Conservation (phyloP, 2,888 invertebrate species). For the Ecliptopera silaceata region DNA sequence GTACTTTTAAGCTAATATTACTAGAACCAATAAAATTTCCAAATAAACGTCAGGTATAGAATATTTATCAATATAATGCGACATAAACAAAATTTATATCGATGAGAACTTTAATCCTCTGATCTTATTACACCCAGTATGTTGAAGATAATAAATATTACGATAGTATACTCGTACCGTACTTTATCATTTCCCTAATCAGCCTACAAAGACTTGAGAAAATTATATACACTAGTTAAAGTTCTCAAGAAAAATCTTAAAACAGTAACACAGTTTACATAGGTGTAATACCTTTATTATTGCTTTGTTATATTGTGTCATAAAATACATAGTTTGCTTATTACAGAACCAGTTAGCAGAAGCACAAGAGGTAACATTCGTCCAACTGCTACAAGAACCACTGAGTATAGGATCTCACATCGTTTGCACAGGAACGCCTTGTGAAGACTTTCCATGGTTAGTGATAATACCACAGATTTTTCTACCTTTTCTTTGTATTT, state of each 20-base stretch:
- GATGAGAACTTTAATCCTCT: no score
- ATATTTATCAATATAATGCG: no score
- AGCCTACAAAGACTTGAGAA: not conserved
- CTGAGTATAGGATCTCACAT: slow-evolving; percentile 69
- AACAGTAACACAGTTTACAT: no score
- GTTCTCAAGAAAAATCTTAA: no score
- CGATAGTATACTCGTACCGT: not conserved
- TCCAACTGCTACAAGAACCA: slow-evolving; percentile 62
- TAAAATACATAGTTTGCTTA: slow-evolving; percentile 28
- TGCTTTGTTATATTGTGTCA: no score
- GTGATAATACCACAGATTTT: not conserved
- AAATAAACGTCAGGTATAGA: no score
- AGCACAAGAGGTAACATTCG: slow-evolving; percentile 69
- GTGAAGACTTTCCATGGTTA: slow-evolving; percentile 74
- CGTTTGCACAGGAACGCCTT: slow-evolving; percentile 70
- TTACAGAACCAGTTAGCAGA: slow-evolving; percentile 70
- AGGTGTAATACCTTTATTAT: no score
- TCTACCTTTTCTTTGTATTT: not conserved
- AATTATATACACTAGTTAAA: not conserved
- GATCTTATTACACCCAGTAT: no score
- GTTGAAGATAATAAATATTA: not conserved
- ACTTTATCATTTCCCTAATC: not conserved
- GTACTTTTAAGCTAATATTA: no score
- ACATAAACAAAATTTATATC: no score
- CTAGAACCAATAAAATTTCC: no score